phyloP scores from a whole-genome alignment of 2,113 vertebrate genomes.

The Pongo abelii region DNA sequence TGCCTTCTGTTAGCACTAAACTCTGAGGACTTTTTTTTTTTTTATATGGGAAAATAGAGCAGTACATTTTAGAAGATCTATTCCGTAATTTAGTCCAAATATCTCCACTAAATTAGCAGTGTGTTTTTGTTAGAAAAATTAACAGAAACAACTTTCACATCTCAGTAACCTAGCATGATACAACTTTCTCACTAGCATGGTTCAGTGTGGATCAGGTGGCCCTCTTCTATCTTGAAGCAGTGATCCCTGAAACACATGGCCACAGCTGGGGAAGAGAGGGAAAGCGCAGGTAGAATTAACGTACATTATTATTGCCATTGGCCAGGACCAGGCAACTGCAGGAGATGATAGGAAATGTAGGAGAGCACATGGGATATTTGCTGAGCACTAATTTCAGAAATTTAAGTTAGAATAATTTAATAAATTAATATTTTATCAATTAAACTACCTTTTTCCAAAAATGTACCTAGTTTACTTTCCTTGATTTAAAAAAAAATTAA shows the following conservation, averaged over 20 bases:
- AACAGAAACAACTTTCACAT: neutral
- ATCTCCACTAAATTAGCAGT: neutral
- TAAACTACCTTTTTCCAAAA: neutral
- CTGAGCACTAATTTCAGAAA: neutral
- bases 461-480: neutral
- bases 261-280: neutral
- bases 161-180: neutral
- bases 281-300: neutral
- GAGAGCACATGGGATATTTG: neutral
- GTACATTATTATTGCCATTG: neutral
- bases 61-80: neutral
- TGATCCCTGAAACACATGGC: neutral
- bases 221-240: neutral
- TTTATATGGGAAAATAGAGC: neutral
- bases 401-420: neutral
- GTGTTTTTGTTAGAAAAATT: constrained; percentile 13
- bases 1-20: neutral
- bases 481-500: neutral
- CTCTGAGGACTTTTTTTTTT: neutral
- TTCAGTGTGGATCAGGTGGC: neutral
- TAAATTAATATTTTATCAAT: neutral
- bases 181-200: neutral
- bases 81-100: neutral
- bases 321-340: neutral
- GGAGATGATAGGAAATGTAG: neutral